phyloP scores from a whole-genome alignment of 2,888 invertebrate species.

The Eilema sororculum region DNA sequence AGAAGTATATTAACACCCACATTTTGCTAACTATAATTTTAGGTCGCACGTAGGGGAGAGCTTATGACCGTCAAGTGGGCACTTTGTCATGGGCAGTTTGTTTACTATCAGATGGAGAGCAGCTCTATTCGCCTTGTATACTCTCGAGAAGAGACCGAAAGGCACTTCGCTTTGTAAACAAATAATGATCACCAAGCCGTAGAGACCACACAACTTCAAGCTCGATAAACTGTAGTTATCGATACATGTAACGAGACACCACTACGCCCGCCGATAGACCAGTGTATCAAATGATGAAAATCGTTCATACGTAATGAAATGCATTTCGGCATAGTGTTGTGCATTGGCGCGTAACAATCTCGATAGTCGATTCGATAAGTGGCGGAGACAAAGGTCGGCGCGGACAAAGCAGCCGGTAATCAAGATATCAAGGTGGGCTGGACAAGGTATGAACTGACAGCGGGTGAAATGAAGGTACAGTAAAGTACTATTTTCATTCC shows the following conservation, averaged over 20 bases:
- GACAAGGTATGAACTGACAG: conserved; percentile 38
- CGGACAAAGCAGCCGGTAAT: conserved; percentile 70
- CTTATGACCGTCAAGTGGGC: too few species aligned
- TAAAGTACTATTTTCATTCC: neutral
- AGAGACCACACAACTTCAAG: conserved; percentile 41
- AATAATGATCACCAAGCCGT: neutral
- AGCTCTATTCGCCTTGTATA: too few species aligned
- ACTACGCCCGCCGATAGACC: conserved; percentile 23
- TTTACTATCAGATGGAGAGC: too few species aligned
- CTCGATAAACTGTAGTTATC: conserved; percentile 22
- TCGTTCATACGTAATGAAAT: conserved; percentile 54
- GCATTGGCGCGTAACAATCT: conserved; percentile 63
- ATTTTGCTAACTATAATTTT: too few species aligned
- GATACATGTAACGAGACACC: conserved; percentile 41
- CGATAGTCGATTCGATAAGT: conserved; percentile 67
- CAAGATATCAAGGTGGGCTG: conserved; percentile 67
- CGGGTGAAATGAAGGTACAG: conserved; percentile 16
- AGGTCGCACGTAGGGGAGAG: too few species aligned
- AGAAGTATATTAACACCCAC: too few species aligned
- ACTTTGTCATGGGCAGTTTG: too few species aligned
- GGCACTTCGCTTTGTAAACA: neutral
- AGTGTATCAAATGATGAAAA: conserved; percentile 45
- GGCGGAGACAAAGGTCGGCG: conserved; percentile 76
- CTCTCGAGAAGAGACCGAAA: neutral
- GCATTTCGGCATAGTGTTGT: conserved; percentile 62